Conservation (phyloP, 2,113 vertebrate species). For the Vidua chalybeata region DNA sequence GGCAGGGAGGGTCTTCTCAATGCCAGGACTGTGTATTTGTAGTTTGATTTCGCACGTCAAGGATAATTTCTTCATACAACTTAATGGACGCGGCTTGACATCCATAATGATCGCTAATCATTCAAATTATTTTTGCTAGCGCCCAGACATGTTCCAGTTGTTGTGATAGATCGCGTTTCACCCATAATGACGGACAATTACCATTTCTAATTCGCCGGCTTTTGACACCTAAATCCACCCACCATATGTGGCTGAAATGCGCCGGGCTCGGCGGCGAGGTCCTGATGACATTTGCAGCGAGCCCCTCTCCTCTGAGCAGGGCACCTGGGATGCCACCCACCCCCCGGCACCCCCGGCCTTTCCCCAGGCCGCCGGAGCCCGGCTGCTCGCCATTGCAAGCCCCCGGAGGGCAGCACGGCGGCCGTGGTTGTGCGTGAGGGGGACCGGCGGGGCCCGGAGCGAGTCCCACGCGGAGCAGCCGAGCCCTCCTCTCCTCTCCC, state of each 20-base stretch:
- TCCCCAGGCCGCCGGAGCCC: not conserved
- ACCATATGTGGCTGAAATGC: slow-evolving; percentile 78
- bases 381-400: not conserved
- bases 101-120: slow-evolving; percentile 86
- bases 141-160: slow-evolving; percentile 85
- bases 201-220: slow-evolving; percentile 81
- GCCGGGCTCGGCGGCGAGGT: not conserved
- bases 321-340: not conserved
- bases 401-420: not conserved
- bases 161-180: slow-evolving; percentile 88
- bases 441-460: too few relatives aligned
- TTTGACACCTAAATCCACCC: slow-evolving; percentile 82
- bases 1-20: slow-evolving; percentile 35
- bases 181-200: slow-evolving; percentile 86
- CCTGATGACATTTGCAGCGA: slow-evolving; percentile 19
- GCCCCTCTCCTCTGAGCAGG: not conserved
- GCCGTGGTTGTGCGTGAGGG: not conserved
- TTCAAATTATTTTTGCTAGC: slow-evolving; percentile 82
- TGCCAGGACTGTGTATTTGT: slow-evolving; percentile 78
- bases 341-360: not conserved
- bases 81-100: slow-evolving; percentile 83
- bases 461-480: not conserved
- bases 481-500: too few relatives aligned
- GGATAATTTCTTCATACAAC: slow-evolving; percentile 82
- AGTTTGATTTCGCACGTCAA: slow-evolving; percentile 79